Evolutionary conservation across 2,888 invertebrate genomes (phyloP).

Genomic region (Caenorhabditis drosophilae): DNA sequence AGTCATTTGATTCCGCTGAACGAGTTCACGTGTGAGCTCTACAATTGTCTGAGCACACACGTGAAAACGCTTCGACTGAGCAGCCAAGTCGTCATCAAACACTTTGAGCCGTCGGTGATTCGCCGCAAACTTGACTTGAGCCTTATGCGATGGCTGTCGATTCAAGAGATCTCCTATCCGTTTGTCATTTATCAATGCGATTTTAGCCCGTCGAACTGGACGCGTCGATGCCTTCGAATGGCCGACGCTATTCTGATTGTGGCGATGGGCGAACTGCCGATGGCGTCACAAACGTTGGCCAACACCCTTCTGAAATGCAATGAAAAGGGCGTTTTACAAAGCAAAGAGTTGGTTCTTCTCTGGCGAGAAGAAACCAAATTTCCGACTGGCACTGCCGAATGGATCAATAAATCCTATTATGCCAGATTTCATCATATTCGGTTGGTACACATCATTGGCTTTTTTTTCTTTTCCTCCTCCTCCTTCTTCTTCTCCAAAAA

Average conservation of each 20-base stretch:
- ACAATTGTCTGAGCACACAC: slow-evolving; percentile 80
- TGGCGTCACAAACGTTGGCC: slow-evolving; percentile 69
- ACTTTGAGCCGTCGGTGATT: slow-evolving; percentile 17
- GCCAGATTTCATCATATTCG: slow-evolving; percentile 95
- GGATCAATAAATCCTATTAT: slow-evolving; percentile 95
- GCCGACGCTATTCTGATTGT: slow-evolving; percentile 97
- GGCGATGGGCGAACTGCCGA: slow-evolving; percentile 85
- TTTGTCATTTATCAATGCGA: slow-evolving; percentile 97
- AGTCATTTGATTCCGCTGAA: slow-evolving; percentile 92
- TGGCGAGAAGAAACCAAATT: slow-evolving; percentile 80
- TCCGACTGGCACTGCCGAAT: slow-evolving; percentile 74
- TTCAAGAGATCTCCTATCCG: slow-evolving; percentile 93
- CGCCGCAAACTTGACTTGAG: slow-evolving; percentile 73
- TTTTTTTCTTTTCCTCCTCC: no score
- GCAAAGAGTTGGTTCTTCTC: slow-evolving; percentile 90
- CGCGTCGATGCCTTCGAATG: slow-evolving; percentile 81
- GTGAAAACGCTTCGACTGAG: slow-evolving; percentile 77
- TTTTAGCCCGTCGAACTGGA: slow-evolving; percentile 88
- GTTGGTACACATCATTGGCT: no score
- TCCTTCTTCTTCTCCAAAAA: no score
- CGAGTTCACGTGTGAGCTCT: slow-evolving; percentile 92
- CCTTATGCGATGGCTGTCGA: slow-evolving; percentile 92
- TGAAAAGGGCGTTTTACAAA: slow-evolving; percentile 87
- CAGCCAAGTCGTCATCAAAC: slow-evolving; percentile 12
- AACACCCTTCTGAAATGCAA: slow-evolving; percentile 16